phyloP scores from a whole-genome alignment of 2,888 invertebrate genomes.

The Rhodophaea formosa region DNA sequence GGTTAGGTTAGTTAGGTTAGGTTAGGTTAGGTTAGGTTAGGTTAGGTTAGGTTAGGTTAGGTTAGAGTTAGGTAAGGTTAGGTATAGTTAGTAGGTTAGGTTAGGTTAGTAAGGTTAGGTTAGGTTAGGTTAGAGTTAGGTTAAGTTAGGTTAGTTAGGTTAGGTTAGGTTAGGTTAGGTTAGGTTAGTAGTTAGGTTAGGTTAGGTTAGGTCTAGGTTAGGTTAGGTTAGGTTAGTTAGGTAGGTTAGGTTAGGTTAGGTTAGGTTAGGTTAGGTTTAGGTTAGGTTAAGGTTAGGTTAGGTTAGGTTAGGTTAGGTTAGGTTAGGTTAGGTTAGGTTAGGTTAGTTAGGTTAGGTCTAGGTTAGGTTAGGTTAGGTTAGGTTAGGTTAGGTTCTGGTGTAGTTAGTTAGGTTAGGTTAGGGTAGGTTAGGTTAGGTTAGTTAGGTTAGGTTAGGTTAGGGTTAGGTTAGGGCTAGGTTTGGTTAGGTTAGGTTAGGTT shows the following conservation, averaged over 20 bases:
- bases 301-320: conserved; percentile 32
- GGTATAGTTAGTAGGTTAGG: conserved; percentile 30
- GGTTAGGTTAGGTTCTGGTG: conserved; percentile 30
- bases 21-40: conserved; percentile 31
- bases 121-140: conserved; percentile 23
- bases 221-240: conserved; percentile 25
- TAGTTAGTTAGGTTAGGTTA: conserved; percentile 28
- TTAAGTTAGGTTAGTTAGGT: too few species aligned
- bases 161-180: too few species aligned
- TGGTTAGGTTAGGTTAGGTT: conserved; percentile 27
- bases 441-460: conserved; percentile 31
- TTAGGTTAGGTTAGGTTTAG: conserved; percentile 29
- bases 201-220: conserved; percentile 23
- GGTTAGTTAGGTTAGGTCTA: conserved; percentile 30
- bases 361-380: conserved; percentile 30
- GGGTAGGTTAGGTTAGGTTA: too few species aligned
- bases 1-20: conserved; percentile 32
- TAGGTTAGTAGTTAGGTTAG: too few species aligned
- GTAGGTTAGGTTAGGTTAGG: conserved; percentile 27
- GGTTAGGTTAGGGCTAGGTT: conserved; percentile 32
- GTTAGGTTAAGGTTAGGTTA: conserved; percentile 30
- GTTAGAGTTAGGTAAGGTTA: conserved; percentile 26
- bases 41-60: conserved; percentile 25
- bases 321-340: conserved; percentile 31
- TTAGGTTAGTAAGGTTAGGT: conserved; percentile 26